Evolutionary conservation across 2,888 invertebrate species (phyloP).

Genomic region (Tipula unca): DNA sequence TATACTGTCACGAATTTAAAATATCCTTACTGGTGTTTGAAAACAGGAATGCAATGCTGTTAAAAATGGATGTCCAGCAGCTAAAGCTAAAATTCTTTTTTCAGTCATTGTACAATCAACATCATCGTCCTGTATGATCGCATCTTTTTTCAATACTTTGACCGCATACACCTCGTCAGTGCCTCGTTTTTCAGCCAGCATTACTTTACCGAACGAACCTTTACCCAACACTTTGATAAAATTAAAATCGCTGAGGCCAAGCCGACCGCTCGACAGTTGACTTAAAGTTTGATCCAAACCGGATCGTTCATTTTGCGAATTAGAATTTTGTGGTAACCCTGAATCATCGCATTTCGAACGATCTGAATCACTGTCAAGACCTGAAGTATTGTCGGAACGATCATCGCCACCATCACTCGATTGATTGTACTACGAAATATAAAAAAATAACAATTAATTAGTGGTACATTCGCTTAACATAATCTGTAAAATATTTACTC

Average conservation of each 20-base stretch:
- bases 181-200: slow-evolving; percentile 91
- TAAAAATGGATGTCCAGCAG: slow-evolving; percentile 96
- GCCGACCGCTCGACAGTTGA: slow-evolving; percentile 45
- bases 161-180: slow-evolving; percentile 85
- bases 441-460: slow-evolving; percentile 2
- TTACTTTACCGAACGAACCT: slow-evolving; percentile 98
- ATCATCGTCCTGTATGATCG: slow-evolving; percentile 97
- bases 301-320: slow-evolving; percentile 34
- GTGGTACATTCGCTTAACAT: background rate
- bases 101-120: slow-evolving; percentile 99
- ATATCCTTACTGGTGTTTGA: slow-evolving; percentile 67
- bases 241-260: slow-evolving; percentile 79
- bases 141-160: slow-evolving; percentile 92
- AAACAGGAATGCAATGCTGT: slow-evolving; percentile 96
- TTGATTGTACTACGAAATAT: slow-evolving; percentile 36
- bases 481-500: slow-evolving; percentile 38
- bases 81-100: slow-evolving; percentile 90
- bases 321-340: slow-evolving; percentile 24
- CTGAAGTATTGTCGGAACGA: slow-evolving; percentile 33
- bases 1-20: background rate
- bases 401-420: slow-evolving; percentile 43
- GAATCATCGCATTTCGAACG: slow-evolving; percentile 19
- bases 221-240: slow-evolving; percentile 99
- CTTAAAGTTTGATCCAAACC: slow-evolving; percentile 24
- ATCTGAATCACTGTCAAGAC: slow-evolving; percentile 29